A percentile compares a stretch with the other conserved stretches of the same genome.
Evolutionary conservation across 2,797 vertebrate genomes (phyloP).

Genomic region (Heteromormyrus szaboi): DNA sequence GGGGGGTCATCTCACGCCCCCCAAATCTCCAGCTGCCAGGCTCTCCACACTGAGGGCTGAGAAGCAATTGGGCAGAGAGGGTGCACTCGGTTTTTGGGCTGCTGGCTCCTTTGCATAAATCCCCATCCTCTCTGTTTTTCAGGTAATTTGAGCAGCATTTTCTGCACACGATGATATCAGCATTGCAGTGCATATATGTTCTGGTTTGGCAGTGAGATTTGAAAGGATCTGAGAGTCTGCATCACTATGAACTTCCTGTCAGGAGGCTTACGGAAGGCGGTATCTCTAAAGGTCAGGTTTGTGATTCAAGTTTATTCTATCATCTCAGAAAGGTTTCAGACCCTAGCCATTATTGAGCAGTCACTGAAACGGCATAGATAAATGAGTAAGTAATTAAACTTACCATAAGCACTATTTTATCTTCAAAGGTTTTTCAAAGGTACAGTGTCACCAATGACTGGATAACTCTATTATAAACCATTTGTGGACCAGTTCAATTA

Average conservation of each 20-base stretch:
- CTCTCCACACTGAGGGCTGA: neutral
- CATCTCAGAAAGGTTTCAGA: neutral
- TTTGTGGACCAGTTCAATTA: neutral
- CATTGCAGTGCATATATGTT: neutral
- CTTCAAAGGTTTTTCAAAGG: neutral
- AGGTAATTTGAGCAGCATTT: neutral
- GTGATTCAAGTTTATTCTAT: neutral
- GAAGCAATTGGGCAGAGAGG: neutral
- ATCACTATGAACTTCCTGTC: neutral
- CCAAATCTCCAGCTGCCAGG: constrained; percentile 35
- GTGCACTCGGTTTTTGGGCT: neutral
- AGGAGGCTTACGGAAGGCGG: neutral
- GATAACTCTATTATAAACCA: neutral
- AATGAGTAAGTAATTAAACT: neutral
- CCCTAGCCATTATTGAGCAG: neutral
- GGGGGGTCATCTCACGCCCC: constrained; percentile 25
- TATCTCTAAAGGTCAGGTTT: neutral
- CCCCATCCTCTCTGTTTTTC: neutral
- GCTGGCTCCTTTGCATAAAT: neutral
- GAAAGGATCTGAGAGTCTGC: neutral
- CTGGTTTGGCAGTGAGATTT: neutral
- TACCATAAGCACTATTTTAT: neutral
- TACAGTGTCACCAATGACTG: neutral
- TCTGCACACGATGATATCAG: neutral
- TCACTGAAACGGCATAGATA: neutral